phyloP scores from a whole-genome alignment of 2,888 invertebrate species.

The Stenotaenia linearis region DNA sequence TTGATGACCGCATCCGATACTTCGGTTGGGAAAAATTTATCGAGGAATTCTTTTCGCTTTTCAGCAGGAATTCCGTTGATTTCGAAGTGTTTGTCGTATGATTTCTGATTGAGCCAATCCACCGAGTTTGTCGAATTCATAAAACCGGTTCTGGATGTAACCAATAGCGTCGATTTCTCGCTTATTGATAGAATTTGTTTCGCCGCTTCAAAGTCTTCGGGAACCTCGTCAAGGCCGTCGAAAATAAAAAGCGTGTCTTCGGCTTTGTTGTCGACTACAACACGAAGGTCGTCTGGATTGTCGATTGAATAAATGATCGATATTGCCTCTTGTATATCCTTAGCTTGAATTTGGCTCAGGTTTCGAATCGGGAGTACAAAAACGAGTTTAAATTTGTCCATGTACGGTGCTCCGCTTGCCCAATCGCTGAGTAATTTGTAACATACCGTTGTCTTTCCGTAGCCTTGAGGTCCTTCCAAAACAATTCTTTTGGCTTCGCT shows the following conservation, averaged over 20 bases:
- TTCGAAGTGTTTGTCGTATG: neutral
- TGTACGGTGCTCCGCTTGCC: neutral
- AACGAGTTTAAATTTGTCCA: neutral
- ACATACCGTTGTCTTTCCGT: neutral
- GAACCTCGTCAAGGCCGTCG: neutral
- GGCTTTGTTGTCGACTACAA: neutral
- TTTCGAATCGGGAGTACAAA: neutral
- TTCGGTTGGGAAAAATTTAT: neutral
- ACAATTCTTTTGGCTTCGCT: neutral
- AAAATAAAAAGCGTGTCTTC: neutral
- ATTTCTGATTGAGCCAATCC: neutral
- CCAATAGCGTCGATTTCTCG: neutral
- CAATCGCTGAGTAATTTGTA: neutral
- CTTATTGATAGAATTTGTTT: neutral
- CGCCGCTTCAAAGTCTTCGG: neutral
- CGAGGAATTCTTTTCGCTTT: neutral
- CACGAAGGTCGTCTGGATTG: neutral
- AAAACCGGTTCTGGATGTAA: neutral
- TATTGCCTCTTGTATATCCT: neutral
- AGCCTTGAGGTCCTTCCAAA: neutral
- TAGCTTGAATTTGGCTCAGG: neutral
- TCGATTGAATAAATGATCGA: neutral
- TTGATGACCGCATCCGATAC: neutral
- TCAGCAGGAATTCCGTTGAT: neutral
- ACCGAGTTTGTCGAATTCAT: neutral